Evolutionary conservation across 2,113 vertebrate species (phyloP), one percentile per base, ranked within the genome.

Genomic region (Penelope pileata): DNA sequence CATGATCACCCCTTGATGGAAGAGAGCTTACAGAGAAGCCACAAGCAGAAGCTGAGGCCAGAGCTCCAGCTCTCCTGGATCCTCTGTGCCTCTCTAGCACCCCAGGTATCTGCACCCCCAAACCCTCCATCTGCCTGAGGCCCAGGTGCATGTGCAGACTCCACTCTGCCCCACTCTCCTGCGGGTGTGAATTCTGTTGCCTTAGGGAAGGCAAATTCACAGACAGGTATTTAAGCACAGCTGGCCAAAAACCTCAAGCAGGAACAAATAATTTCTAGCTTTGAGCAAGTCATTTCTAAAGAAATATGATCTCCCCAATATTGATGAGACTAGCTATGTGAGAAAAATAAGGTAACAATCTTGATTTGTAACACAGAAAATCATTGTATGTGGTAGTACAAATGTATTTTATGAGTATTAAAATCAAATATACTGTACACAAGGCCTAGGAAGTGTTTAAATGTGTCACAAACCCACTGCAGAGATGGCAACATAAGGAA

Each of bases 391-490:
- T 36, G 75, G 53, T 40, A 56, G 60, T 21, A 85, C n/a, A 59
- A 88, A 74, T 18, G 29, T 19, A 32, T 84, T 89, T 91, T 45
- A 2, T 59, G 90, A 34, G 29, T 32, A 88, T 63, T 91, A 72
- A 86, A 74, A 93, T 78, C n/a, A 91, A 95, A 83, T 36, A 60
- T 36, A 77, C 16, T 32, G 47, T 19, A 91, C 8, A 86, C 73
- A 91, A 86, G 30, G 23, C 68, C n/a, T 56, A 86, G 34, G 59
- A 24, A 80, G 23, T 43, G 34, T 30, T 66, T 54, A 91, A 83
- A 30, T 66, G 15, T 19, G 27, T 80, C 85, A 76, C 45, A 83
- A 90, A 90, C 5, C 23, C 54, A 78, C 5, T 83, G 63, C 23
- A 83, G 67, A 88, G 79, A 83, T 3, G 14, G 78, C 23, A 94